A percentile compares a stretch with the other conserved stretches of the same genome.
phyloP scores from a whole-genome alignment of 2,797 vertebrate genomes.

The Moxostoma hubbsi region DNA sequence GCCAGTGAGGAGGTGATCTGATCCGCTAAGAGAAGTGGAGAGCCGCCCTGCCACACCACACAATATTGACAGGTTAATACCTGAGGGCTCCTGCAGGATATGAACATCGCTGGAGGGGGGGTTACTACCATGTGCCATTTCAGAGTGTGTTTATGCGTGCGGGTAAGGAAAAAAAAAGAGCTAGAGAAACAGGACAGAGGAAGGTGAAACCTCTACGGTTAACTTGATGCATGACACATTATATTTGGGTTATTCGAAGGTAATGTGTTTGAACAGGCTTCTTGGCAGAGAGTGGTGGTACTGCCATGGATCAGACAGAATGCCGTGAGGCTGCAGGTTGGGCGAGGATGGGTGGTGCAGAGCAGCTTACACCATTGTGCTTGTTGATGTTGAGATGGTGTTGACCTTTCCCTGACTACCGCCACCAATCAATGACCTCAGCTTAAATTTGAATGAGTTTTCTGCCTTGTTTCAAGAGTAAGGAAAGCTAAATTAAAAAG shows the following conservation, averaged over 20 bases:
- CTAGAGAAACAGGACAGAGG: constrained; percentile 29
- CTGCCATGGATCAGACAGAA: constrained; percentile 39
- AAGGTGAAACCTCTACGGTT: constrained; percentile 24
- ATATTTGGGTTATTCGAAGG: constrained; percentile 66
- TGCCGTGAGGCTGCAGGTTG: constrained; percentile 69
- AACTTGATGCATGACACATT: constrained; percentile 44
- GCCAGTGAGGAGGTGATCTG: constrained; percentile 78
- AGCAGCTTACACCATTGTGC: constrained; percentile 70
- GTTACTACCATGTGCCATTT: constrained; percentile 71
- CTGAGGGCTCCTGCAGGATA: constrained; percentile 85
- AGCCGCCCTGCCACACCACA: constrained; percentile 64
- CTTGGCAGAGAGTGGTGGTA: constrained; percentile 48
- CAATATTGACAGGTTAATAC: constrained; percentile 86
- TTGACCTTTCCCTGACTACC: constrained; percentile 77
- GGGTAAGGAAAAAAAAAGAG: constrained; percentile 1
- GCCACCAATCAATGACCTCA: constrained; percentile 77
- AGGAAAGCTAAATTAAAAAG: constrained; percentile 61
- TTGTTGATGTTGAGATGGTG: constrained; percentile 77
- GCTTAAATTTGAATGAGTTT: constrained; percentile 81
- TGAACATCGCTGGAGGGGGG: constrained; percentile 83
- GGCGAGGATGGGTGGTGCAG: constrained; percentile 71
- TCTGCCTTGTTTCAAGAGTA: constrained; percentile 64
- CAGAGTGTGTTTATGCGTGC: constrained; percentile 11
- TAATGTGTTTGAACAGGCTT: constrained; percentile 44
- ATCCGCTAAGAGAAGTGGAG: constrained; percentile 66